Conservation (phyloP, 2,113 vertebrate genomes). For the Otocyon megalotis region DNA sequence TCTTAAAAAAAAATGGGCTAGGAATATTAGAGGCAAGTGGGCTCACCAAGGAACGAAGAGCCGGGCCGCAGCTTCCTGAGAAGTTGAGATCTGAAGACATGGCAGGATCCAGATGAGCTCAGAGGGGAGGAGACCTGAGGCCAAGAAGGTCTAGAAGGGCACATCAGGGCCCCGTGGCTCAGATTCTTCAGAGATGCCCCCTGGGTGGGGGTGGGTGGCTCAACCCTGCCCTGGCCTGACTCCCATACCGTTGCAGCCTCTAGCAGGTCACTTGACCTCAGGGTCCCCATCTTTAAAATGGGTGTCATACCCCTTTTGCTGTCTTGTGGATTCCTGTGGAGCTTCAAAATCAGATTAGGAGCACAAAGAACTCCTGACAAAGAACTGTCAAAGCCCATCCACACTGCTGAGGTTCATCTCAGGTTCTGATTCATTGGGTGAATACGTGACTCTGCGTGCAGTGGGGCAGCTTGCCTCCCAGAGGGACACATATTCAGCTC, state of each 20-base stretch:
- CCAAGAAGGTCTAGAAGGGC: background rate
- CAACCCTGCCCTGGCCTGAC: background rate
- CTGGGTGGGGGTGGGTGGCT: background rate
- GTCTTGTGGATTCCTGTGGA: background rate
- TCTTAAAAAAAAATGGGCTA: background rate
- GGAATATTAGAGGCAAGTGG: background rate
- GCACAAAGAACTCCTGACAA: background rate
- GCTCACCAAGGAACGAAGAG: fast-evolving
- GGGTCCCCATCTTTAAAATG: background rate
- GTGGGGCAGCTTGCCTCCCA: background rate
- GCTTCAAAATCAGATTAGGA: background rate
- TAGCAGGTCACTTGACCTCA: background rate
- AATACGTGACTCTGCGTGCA: background rate
- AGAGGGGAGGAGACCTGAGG: background rate
- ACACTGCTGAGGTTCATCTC: background rate
- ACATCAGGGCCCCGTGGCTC: background rate
- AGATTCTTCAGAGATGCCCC: background rate
- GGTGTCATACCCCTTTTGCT: background rate
- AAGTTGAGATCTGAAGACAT: background rate
- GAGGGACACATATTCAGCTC: background rate
- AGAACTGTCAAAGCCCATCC: background rate
- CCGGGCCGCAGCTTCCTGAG: background rate
- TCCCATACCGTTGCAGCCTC: background rate
- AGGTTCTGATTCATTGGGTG: background rate
- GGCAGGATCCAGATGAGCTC: fast-evolving